Evolutionary conservation across 2,113 vertebrate species (phyloP), one percentile per base, ranked within the genome.

Genomic region (Eulacestoma nigropectus): DNA sequence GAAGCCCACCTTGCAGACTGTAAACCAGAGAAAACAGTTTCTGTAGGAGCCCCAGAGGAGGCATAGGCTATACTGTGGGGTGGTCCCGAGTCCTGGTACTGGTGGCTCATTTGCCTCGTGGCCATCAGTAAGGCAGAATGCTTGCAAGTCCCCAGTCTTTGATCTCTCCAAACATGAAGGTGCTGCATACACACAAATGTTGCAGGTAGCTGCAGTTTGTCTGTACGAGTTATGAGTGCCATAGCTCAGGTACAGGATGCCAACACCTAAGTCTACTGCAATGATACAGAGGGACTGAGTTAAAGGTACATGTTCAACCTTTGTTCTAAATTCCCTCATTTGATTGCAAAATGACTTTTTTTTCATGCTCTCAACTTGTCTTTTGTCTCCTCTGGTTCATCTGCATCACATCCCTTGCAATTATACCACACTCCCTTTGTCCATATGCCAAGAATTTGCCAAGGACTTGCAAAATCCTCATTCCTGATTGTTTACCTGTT

Each of bases 401-500:
- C 69, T 11, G 25, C 74, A 84, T 82, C 94, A 75, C 57, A 94
- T 84, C 80, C 68, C 63, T 88, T 68, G 44, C 60, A 89, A 81
- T 82, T 92, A 55, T 73, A 90, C 79, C 73, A 52, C 67, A 35
- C 55, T 76, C 68, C 84, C 42, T 86, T 91, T 74, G 72, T 84
- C 79, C 0, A 0, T 27, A 14, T 26, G 79, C 91, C 89, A 96
- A 91, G 78, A 75, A 76, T 77, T 94, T 79, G 20, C 55, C 5
- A 1, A 63, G 60, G 37, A 83, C 63, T 94, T 91, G 62, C 69
- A 95, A 87, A 95, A 75, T 50, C 64, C 81, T 95, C 64, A 7
- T 64, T 82, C 64, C 57, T 5, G 2, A 29, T 87, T 39, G 30
- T 78, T 96, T 93, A 96, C 70, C 90, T 85, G 74, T 87, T 86